Evolutionary conservation across 2,888 invertebrate species (phyloP), one percentile per base, ranked within the genome.

Genomic region (Mimachlamys varia): DNA sequence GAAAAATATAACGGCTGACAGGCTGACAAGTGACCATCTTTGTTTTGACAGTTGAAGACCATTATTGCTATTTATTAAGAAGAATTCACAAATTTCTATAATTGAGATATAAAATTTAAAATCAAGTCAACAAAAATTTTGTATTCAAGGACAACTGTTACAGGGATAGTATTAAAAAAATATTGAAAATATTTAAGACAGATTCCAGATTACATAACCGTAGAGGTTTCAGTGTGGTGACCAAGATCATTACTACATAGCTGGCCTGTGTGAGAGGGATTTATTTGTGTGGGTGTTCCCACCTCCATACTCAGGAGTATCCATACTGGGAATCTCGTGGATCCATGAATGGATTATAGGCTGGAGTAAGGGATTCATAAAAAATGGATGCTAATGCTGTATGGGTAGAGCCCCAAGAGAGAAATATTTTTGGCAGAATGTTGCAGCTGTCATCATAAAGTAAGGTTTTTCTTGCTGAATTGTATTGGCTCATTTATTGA

Each of bases 391-490:
- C 27, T 15, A 33, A 12, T 33, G 33, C 33, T 76, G 27, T 76
- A 76, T 76, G 76, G 27, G 76, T 76, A 76, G 76, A 27, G 33
- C 22, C 76, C 76, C 76, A 76, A 76, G 76, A 76, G 76, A 76
- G 12, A 0, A 13, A 17, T 1, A 3, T 12, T 76, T 76, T 76
- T 76, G 76, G 76, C 76, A 76, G 33, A 76, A 76, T 76, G 76
- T 76, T 76, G 15, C 2, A 15, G 76, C 76, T 76, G 76, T 76
- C 76, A 13, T 76, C 27, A 27, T 76, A 76, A 76, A 76, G 33
- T 76, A 7, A 7, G 17, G 19, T 62, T 62, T n/a, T 22, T 62
- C n/a, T 1, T 62, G 19, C 62, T n/a, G 22, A 62, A 1, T 62
- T 62, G 22, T 22, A n/a, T 22, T 62, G 33, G 33, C 33, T 76